Percentiles rank a stretch among this genome's conserved stretches.
These are phyloP conservation scores for Pterobdella sp. DNA, from an alignment of 2,888 invertebrate species.

Conservation along the genomic window DNA sequence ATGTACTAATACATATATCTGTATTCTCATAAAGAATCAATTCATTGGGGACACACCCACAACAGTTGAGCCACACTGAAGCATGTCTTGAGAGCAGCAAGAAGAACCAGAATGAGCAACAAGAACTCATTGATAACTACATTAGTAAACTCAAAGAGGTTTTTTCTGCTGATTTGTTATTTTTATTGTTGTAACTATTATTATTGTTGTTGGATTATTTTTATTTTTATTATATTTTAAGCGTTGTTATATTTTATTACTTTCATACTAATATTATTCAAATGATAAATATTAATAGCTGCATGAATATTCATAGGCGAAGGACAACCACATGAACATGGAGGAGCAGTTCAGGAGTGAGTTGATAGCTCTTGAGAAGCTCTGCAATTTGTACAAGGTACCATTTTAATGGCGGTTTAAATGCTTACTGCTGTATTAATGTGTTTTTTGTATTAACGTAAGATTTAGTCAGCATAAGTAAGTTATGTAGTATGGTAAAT, in stretches of 20 bases:
- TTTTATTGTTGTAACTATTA: conserved; percentile 2
- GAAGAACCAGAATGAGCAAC: conserved; percentile 64
- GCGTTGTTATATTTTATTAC: too few relatives aligned
- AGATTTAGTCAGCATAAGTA: too few relatives aligned
- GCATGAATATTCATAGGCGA: conserved; percentile 52
- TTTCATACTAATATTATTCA: too few relatives aligned
- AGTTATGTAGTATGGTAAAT: too few relatives aligned
- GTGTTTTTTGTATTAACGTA: neutral
- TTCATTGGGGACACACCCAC: too few relatives aligned
- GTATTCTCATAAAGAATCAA: too few relatives aligned
- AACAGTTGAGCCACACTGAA: conserved; percentile 61
- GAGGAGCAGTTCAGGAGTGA: conserved; percentile 70
- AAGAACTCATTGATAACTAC: conserved; percentile 62
- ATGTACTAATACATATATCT: too few relatives aligned
- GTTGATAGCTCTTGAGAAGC: conserved; percentile 72
- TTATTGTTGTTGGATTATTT: neutral
- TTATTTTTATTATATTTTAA: too few relatives aligned
- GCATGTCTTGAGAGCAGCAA: conserved; percentile 63
- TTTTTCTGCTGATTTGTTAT: conserved; percentile 30
- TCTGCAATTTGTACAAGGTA: conserved; percentile 73
- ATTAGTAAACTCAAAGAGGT: conserved; percentile 63
- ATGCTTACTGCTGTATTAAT: neutral
- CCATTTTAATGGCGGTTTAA: neutral
- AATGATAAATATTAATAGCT: too few relatives aligned
- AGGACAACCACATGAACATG: conserved; percentile 64